These are phyloP conservation scores for Diorhabda carinulata DNA, from an alignment of 1,140 invertebrate species.

Conservation along the genomic window DNA sequence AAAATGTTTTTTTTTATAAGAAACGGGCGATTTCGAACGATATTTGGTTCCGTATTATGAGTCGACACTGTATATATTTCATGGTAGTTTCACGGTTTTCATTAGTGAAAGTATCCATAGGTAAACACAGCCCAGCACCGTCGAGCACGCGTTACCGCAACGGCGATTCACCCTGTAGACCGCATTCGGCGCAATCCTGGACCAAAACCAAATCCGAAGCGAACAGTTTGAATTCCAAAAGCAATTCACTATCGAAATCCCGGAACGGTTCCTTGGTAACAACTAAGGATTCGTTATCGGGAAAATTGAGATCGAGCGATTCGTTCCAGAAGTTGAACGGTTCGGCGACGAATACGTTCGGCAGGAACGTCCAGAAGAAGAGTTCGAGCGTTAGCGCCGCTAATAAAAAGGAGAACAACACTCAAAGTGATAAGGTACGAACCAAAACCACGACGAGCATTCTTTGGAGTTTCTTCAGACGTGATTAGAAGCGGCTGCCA, in stretches of 20 bases:
- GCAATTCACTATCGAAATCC: constrained; percentile 43
- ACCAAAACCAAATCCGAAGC: constrained; percentile 41
- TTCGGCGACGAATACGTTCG: constrained; percentile 23
- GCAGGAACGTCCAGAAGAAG: constrained; percentile 29
- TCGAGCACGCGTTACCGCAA: constrained; percentile 50
- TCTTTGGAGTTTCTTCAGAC: constrained; percentile 64
- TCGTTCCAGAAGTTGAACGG: constrained; percentile 42
- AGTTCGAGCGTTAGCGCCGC: constrained; percentile 28
- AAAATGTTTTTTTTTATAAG: too few species aligned
- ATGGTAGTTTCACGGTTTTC: background rate
- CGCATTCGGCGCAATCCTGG: constrained; percentile 51
- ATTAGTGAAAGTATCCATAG: constrained; percentile 27
- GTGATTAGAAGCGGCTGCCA: constrained; percentile 36
- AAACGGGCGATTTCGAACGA: too few species aligned
- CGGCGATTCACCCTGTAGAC: constrained; percentile 50
- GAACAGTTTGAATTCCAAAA: constrained; percentile 36
- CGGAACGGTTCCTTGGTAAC: constrained; percentile 48
- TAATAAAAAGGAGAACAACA: constrained; percentile 20
- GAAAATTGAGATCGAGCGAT: constrained; percentile 53
- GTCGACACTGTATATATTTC: too few species aligned
- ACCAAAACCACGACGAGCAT: constrained; percentile 55
- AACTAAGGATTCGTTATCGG: constrained; percentile 58
- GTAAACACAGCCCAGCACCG: constrained; percentile 47
- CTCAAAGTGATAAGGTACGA: constrained; percentile 59
- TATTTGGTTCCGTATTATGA: too few species aligned